Conservation (phyloP, 92 coral and sea anemone genomes). For the Pocillopora meandrina region DNA sequence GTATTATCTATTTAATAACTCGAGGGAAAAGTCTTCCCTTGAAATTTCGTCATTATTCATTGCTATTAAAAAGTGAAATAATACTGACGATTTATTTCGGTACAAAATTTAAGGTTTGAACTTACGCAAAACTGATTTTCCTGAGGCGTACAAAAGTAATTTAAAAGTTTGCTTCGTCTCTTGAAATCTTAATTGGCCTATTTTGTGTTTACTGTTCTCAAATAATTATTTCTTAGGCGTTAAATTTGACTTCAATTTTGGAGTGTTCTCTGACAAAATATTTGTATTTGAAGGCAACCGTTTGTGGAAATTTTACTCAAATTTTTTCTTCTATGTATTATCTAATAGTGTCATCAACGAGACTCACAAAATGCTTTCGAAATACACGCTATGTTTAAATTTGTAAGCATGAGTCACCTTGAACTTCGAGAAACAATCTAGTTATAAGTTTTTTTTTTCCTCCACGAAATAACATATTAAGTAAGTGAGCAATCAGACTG, state of each 20-base stretch:
- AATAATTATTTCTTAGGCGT: conserved; percentile 28
- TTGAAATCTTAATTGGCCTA: conserved; percentile 48
- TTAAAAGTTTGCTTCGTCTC: conserved; percentile 36
- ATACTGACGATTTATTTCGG: conserved; percentile 1
- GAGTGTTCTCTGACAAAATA: not conserved
- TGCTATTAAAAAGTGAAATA: not conserved
- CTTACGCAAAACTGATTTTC: not conserved
- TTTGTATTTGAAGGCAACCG: not conserved
- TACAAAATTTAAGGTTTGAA: not conserved
- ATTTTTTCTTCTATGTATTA: not conserved
- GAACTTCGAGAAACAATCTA: not conserved
- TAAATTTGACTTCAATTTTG: conserved; percentile 6
- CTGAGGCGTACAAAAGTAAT: conserved; percentile 31
- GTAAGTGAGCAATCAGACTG: not conserved
- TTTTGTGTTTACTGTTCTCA: conserved; percentile 39
- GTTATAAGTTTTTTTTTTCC: not conserved
- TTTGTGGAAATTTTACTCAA: not conserved
- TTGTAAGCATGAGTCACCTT: not conserved
- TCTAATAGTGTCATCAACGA: not conserved
- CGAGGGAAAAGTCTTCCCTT: not conserved
- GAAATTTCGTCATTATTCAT: not conserved
- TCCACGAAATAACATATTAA: not conserved
- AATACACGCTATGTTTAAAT: conserved; percentile 1
- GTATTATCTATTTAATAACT: too few species aligned
- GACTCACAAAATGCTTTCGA: not conserved